Evolutionary conservation across 2,797 vertebrate species (phyloP).

Genomic region (Rhincodon typus): DNA sequence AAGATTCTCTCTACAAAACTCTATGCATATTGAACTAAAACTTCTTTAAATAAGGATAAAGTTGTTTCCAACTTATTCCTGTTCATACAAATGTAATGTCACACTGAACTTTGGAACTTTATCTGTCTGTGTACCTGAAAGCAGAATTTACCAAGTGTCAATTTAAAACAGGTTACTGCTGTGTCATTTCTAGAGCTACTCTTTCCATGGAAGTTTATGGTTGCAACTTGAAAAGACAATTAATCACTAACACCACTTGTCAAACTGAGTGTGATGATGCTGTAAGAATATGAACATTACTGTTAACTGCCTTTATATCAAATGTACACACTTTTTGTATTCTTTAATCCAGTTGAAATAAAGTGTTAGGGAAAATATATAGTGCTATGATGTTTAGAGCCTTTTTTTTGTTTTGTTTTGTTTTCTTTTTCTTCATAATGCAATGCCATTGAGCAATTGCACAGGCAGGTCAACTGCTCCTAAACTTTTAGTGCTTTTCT

Average conservation of each 20-base stretch:
- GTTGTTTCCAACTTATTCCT: background rate
- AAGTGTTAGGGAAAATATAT: conserved; percentile 12
- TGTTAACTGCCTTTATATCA: conserved; percentile 24
- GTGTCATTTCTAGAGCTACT: background rate
- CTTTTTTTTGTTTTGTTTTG: background rate
- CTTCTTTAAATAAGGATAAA: background rate
- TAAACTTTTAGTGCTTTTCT: background rate
- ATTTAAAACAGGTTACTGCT: background rate
- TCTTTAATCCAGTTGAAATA: conserved; percentile 23
- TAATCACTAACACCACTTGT: conserved; percentile 13
- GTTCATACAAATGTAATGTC: background rate
- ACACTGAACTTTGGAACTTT: background rate
- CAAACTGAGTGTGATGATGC: background rate
- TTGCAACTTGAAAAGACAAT: conserved; percentile 15
- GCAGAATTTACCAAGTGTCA: background rate
- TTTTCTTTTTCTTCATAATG: background rate
- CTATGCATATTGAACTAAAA: background rate
- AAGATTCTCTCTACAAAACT: background rate
- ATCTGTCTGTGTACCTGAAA: background rate
- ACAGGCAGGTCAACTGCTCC: background rate
- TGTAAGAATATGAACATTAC: conserved; percentile 22
- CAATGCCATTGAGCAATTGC: background rate
- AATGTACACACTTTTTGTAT: background rate
- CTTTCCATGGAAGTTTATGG: background rate
- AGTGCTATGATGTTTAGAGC: background rate